Base-by-base conservation (phyloP, 1,140 invertebrate species). In the Euglossa dilemma region DNA sequence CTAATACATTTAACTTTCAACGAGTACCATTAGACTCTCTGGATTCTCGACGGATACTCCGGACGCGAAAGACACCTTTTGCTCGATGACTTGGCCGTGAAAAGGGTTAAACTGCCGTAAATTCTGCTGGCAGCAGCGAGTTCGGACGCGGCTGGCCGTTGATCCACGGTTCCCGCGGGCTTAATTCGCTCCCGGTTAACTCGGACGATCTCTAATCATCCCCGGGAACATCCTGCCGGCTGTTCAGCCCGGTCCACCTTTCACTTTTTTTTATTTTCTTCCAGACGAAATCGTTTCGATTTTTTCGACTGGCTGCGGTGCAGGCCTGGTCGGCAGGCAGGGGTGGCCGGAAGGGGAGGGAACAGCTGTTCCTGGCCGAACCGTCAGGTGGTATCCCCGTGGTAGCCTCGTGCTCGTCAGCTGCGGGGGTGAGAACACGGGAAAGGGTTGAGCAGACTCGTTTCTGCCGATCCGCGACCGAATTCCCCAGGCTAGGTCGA, bases 341-440 rank as follows among this genome's bases (percentile, higher is more conserved):
- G 36, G 54, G 74, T 69, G 61, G 63, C 20, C 28, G 64, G 61
- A 69, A 75, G 85, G 85, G 79, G 72, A 87, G 67, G 74, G 84
- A 91, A 90, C 91, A 92, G 91, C 91, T 92, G 91, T 89, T 87
- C 77, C 71, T 69, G 72, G 67, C 66, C 73, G 84, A 59, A 36
- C 50, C 70, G 89, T 91, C 91, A 92, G 90, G 89, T 92, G 91
- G 90, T 90, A 84, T 85, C 83, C 90, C 87, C 71, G 80, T 73
- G 74, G 76, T 36, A 36, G 36, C 36, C 36, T 4, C 36, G 36
- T 36, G 36, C 45, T 83, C 88, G 90, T 91, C 91, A 92, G 91
- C 90, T 92, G 91, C 84, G 90, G 88, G 91, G 91, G 91, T 92
- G 91, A 89, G 77, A 89, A 82, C 69, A 80, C 80, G 85, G 87